These are phyloP conservation scores for Dromococcyx pavoninus DNA, from an alignment of 2,797 vertebrate genomes.

Conservation along the genomic window DNA sequence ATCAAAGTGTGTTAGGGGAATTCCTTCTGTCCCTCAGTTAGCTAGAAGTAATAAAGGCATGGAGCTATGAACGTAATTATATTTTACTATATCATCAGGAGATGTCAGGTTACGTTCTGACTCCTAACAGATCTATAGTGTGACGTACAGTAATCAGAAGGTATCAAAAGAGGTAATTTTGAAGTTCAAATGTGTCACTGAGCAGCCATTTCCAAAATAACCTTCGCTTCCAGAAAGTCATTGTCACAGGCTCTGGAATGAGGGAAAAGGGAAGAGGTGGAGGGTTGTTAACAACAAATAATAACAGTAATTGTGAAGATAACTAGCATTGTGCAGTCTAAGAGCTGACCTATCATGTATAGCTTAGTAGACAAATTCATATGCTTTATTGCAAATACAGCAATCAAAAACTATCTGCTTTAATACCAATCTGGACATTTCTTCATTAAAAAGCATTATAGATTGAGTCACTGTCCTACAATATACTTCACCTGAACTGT, in stretches of 20 bases:
- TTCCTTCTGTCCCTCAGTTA: neutral
- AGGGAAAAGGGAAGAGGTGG: neutral
- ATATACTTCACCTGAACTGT: neutral
- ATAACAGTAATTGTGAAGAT: slow-evolving; percentile 43
- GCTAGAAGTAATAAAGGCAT: slow-evolving; percentile 34
- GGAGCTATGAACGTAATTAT: neutral
- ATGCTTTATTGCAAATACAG: neutral
- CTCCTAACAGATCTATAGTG: slow-evolving; percentile 3
- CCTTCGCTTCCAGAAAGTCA: slow-evolving; percentile 51
- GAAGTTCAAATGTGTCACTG: slow-evolving; percentile 16
- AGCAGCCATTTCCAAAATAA: slow-evolving; percentile 61
- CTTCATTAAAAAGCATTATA: slow-evolving; percentile 13
- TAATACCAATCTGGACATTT: neutral
- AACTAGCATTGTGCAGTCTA: neutral
- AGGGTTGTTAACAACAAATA: slow-evolving; percentile 24
- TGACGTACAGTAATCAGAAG: slow-evolving; percentile 46
- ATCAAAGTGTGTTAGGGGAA: slow-evolving; percentile 27
- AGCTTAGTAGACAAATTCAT: neutral
- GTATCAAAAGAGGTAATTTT: slow-evolving; percentile 56
- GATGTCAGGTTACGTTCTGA: neutral
- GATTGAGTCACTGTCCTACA: neutral
- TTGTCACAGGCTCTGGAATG: neutral
- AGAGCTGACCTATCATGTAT: slow-evolving; percentile 4
- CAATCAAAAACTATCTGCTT: slow-evolving; percentile 1
- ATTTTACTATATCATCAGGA: slow-evolving; percentile 20